These are phyloP conservation scores for Calameuta filiformis DNA, from an alignment of 2,888 invertebrate species.

Conservation along the genomic window DNA sequence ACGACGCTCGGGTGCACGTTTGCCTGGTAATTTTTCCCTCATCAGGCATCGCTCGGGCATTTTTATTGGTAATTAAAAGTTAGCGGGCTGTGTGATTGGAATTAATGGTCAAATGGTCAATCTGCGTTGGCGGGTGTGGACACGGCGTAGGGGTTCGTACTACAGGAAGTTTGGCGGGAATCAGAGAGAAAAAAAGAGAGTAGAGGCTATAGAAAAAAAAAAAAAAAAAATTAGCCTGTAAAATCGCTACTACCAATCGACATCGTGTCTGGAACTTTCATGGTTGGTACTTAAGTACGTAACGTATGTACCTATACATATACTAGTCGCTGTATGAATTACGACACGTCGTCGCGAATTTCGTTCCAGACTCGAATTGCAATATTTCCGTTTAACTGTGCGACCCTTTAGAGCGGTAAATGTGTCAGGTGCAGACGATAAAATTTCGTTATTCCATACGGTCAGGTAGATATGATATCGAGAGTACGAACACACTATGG, in stretches of 20 bases:
- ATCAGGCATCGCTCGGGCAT: constrained; percentile 51
- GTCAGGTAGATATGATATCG: not conserved
- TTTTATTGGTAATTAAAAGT: constrained; percentile 65
- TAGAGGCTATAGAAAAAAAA: not conserved
- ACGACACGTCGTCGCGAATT: not conserved
- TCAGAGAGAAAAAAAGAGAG: not conserved
- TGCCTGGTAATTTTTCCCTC: constrained; percentile 51
- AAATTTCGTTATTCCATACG: not conserved
- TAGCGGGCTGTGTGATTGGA: constrained; percentile 60
- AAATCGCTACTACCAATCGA: not conserved
- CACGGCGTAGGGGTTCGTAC: not conserved
- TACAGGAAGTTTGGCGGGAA: not conserved
- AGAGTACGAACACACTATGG: not conserved
- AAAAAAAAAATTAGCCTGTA: not conserved
- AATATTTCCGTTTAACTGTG: not conserved
- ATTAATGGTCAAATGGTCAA: constrained; percentile 63
- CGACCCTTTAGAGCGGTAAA: not conserved
- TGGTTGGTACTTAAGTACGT: not conserved
- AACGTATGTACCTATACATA: not conserved
- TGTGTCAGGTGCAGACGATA: not conserved
- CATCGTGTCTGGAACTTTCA: not conserved
- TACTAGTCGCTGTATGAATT: not conserved
- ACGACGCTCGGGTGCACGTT: constrained; percentile 26
- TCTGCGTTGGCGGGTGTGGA: constrained; percentile 9
- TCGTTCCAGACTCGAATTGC: not conserved